phyloP scores from a whole-genome alignment of 2,888 invertebrate species.

The Thecocarcelia acutangulata region DNA sequence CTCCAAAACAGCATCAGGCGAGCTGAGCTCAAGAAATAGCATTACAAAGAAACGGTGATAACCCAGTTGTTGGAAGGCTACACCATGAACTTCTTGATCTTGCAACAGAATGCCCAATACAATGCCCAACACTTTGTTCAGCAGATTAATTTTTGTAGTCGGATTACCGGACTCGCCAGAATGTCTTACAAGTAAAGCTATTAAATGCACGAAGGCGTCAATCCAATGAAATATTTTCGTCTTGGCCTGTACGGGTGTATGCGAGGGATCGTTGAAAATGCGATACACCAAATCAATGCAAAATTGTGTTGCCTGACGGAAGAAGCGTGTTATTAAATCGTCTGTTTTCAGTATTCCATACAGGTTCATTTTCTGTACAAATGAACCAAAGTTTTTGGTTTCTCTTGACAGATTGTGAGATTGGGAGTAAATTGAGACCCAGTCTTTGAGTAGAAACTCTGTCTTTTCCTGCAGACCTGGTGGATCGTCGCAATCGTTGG shows the following conservation, averaged over 20 bases:
- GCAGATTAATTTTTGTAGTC: conserved; percentile 94
- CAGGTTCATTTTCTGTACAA: conserved; percentile 98
- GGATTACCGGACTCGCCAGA: conserved; percentile 95
- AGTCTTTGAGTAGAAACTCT: conserved; percentile 95
- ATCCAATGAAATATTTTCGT: conserved; percentile 97
- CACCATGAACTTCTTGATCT: conserved; percentile 95
- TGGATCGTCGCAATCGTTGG: conserved; percentile 95
- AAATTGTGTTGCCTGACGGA: conserved; percentile 97
- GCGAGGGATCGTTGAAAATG: conserved; percentile 87
- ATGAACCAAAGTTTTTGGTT: conserved; percentile 94
- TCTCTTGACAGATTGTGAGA: conserved; percentile 88
- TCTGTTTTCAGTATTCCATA: conserved; percentile 98
- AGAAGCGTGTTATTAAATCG: conserved; percentile 97
- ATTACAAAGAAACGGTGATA: conserved; percentile 98
- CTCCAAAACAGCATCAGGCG: conserved; percentile 95
- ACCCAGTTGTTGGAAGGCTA: conserved; percentile 95
- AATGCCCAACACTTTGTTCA: conserved; percentile 97
- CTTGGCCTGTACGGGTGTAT: conserved; percentile 86
- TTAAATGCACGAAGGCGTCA: conserved; percentile 96
- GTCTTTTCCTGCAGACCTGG: conserved; percentile 97
- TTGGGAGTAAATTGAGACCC: conserved; percentile 92
- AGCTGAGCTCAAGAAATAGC: conserved; percentile 97
- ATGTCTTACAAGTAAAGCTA: conserved; percentile 96
- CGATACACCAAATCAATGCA: conserved; percentile 97
- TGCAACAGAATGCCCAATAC: conserved; percentile 97